Evolutionary conservation across 2,797 vertebrate species (phyloP).

Genomic region (Dicrostonyx torquatus): DNA sequence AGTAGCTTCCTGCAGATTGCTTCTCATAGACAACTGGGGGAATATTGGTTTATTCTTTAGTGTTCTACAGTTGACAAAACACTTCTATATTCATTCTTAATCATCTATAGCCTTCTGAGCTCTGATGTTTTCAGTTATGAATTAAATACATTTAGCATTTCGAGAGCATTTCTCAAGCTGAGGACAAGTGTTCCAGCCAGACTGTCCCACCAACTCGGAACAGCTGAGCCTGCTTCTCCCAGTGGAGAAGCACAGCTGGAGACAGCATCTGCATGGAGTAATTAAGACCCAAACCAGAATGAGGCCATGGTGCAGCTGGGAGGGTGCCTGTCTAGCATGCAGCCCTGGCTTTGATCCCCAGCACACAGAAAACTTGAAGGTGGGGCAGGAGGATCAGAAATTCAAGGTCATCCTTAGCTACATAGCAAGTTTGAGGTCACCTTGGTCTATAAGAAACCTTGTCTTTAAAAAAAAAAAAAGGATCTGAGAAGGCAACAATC

Average conservation of each 20-base stretch:
- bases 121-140: not conserved
- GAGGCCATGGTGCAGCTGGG: no score
- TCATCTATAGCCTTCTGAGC: not conserved
- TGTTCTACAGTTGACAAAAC: not conserved
- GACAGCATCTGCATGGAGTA: not conserved
- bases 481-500: not conserved
- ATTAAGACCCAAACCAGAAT: not conserved
- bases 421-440: not conserved
- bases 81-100: not conserved
- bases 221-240: no score
- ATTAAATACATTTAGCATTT: not conserved
- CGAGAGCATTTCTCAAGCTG: not conserved
- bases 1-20: not conserved
- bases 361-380: not conserved
- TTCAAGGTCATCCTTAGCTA: not conserved
- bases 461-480: not conserved
- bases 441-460: not conserved
- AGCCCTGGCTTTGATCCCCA: not conserved
- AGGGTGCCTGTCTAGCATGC: not conserved
- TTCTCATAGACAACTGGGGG: not conserved
- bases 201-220: not conserved
- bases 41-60: not conserved
- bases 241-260: not conserved
- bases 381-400: not conserved
- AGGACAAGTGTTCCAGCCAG: not conserved